Percentiles rank a stretch among this genome's conserved stretches.
phyloP scores from a whole-genome alignment of 2,888 invertebrate genomes.

The Barypeithes pellucidus region DNA sequence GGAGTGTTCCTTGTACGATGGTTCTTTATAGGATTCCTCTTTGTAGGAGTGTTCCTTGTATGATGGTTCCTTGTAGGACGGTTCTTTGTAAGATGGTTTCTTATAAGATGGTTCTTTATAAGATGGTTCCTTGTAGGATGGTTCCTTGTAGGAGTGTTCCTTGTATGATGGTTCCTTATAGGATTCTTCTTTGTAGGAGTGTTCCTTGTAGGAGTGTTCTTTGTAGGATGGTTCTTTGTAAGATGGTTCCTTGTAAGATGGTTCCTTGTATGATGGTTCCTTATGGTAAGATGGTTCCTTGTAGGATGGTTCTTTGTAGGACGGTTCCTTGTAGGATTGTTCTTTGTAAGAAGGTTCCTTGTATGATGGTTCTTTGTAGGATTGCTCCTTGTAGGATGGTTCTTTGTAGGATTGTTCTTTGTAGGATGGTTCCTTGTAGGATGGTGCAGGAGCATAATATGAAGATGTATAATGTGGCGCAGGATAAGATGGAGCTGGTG shows the following conservation, averaged over 20 bases:
- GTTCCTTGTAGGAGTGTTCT: no score
- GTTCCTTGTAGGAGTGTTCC: no score
- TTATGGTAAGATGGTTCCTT: constrained; percentile 46
- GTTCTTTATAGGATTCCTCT: no score
- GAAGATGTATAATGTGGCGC: constrained; percentile 50
- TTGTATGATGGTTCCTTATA: no score
- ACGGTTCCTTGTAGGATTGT: constrained; percentile 46
- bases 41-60: no score
- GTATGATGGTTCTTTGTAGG: constrained; percentile 50
- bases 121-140: constrained; percentile 30
- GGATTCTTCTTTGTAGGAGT: no score
- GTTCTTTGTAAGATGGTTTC: no score
- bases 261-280: neutral
- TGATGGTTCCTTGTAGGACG: constrained; percentile 52
- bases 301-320: constrained; percentile 50
- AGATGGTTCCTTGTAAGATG: no score
- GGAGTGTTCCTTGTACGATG: no score
- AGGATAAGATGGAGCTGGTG: constrained; percentile 37
- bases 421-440: constrained; percentile 39
- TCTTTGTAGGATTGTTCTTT: constrained; percentile 32
- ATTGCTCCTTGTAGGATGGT: constrained; percentile 46
- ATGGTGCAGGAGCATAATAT: constrained; percentile 37
- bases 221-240: no score
- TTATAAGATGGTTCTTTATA: constrained; percentile 29
- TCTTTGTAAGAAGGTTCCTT: constrained; percentile 39